phyloP scores from a whole-genome alignment of 35 echinoderm and acorn worm genomes.

The Hemicentrotus pulcherrimus region DNA sequence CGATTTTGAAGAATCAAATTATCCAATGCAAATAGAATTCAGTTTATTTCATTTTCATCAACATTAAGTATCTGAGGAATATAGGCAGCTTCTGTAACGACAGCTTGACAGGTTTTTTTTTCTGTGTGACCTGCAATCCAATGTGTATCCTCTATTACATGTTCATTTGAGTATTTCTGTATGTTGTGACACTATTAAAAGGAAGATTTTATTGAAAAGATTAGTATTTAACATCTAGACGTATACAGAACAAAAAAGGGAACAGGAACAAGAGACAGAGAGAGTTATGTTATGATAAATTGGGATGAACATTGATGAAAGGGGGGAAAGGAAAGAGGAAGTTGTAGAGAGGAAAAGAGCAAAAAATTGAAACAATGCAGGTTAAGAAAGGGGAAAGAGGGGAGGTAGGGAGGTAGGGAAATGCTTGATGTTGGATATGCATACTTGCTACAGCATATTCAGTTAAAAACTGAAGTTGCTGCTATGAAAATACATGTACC shows the following conservation, averaged over 20 bases:
- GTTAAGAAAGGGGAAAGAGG: background rate
- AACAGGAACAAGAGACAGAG: background rate
- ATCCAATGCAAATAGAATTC: too few species aligned
- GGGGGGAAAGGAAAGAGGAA: background rate
- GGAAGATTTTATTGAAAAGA: background rate
- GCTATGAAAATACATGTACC: too few species aligned
- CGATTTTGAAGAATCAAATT: too few species aligned
- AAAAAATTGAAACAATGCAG: background rate
- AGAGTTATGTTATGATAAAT: background rate
- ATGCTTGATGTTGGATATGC: background rate
- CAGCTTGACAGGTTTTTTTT: too few species aligned
- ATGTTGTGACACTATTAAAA: background rate
- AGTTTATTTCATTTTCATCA: background rate
- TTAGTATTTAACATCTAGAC: background rate
- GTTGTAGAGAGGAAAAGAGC: background rate
- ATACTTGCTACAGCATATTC: background rate
- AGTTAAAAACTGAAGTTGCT: too few species aligned
- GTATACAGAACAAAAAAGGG: background rate
- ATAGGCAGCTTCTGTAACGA: background rate
- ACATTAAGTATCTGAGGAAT: background rate
- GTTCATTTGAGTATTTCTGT: background rate
- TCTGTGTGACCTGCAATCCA: background rate
- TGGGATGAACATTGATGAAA: background rate
- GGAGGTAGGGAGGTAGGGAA: background rate
- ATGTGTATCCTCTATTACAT: background rate